Evolutionary conservation across 2,797 vertebrate species (phyloP), one percentile per base, ranked within the genome.

Genomic region (Trachurus trachurus): DNA sequence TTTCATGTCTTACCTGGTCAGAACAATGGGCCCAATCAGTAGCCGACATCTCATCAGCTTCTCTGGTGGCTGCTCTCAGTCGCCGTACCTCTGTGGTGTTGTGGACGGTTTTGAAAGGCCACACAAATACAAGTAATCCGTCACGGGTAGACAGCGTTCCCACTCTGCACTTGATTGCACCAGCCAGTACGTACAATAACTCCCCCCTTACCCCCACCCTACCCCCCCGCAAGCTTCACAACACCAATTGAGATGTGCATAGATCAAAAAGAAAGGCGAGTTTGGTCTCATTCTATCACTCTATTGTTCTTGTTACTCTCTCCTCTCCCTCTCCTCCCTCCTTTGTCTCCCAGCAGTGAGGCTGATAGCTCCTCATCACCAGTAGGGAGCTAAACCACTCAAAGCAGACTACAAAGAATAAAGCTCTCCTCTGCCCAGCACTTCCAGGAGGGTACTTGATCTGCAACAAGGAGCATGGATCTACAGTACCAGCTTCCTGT

Each of bases 121-220:
- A 80, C 77, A 81, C 73, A 78, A 92, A 83, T 83, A 76, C 66
- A 83, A 86, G 83, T 87, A 21, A 87, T 93, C 88, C 91, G 87
- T 92, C 88, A 91, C 42, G 69, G 58, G 72, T 52, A 66, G 89
- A 89, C 80, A 82, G 78, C 68, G 44, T 82, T 77, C 84, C 63
- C 69, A 79, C 78, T 76, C 81, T 34, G 61, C 60, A 15, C 85
- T 88, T 85, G 70, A 66, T 87, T 89, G 80, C 77, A 72, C 66
- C 74, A 66, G 50, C 26, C 54, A 78, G 59, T 86, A 71, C 53
- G 29, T 82, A 71, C 82, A 67, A 72, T 84, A 69, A 12, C 73
- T 15, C 31, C 31, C 31, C 31, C 5, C 26, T 3, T 3, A 34
- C 5, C 31, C 31, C 31, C 31, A 34, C 31, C 31, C 31, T 6